A percentile compares a stretch with the other conserved stretches of the same genome.
phyloP scores from a whole-genome alignment of 2,888 invertebrate species.

The Latrodectus elegans region DNA sequence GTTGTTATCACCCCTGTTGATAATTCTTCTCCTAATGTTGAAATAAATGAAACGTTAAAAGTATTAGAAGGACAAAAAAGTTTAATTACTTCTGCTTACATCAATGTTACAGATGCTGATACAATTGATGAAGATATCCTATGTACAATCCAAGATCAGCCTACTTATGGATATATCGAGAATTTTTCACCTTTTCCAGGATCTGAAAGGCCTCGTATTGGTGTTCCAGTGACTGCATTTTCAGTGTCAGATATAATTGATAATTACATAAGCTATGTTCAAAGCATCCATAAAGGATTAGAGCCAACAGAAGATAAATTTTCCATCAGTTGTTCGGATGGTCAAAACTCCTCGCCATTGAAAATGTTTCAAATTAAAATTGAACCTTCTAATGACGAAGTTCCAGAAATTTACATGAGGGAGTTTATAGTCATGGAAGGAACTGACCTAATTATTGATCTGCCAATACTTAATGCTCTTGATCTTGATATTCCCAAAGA shows the following conservation, averaged over 20 bases:
- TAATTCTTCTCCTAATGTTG: constrained; percentile 73
- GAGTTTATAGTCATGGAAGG: constrained; percentile 75
- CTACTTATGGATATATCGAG: constrained; percentile 74
- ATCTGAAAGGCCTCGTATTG: constrained; percentile 73
- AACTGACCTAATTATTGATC: constrained; percentile 74
- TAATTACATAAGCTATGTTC: constrained; percentile 74
- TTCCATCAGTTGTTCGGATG: constrained; percentile 74
- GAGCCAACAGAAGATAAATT: constrained; percentile 74
- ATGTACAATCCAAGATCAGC: constrained; percentile 74
- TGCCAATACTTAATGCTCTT: constrained; percentile 74
- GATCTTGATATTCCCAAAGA: constrained; percentile 74
- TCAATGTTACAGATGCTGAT: constrained; percentile 74
- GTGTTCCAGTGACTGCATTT: constrained; percentile 74
- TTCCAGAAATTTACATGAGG: constrained; percentile 73
- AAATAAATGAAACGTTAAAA: constrained; percentile 70
- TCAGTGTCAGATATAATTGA: constrained; percentile 73
- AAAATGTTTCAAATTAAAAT: constrained; percentile 73
- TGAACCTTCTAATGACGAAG: constrained; percentile 75
- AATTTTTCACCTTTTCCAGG: constrained; percentile 74
- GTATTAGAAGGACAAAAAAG: constrained; percentile 74
- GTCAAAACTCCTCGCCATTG: constrained; percentile 73
- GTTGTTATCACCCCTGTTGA: constrained; percentile 74
- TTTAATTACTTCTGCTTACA: constrained; percentile 72
- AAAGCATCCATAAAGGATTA: constrained; percentile 75
- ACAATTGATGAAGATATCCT: constrained; percentile 73